A percentile compares a stretch with the other conserved stretches of the same genome.
Conservation (phyloP, 2,888 invertebrate genomes). For the Hyppa rectilinea region DNA sequence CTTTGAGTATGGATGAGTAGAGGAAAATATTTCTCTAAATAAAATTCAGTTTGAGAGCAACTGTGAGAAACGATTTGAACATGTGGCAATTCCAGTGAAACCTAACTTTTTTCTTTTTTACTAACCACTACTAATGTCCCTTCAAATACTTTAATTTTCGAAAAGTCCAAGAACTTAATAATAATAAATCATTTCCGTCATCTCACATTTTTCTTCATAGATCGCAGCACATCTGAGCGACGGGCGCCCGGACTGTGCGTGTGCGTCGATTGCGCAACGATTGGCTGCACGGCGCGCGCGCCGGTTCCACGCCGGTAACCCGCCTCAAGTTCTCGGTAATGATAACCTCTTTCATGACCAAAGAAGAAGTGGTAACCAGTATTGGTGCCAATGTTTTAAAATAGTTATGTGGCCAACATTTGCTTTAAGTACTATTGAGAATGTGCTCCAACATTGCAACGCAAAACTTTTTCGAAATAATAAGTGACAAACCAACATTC, state of each 20-base stretch:
- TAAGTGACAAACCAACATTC: not conserved
- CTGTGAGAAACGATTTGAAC: not conserved
- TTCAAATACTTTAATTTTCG: not conserved
- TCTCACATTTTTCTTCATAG: constrained; percentile 45
- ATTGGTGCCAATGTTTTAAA: constrained; percentile 14
- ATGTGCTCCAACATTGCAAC: not conserved
- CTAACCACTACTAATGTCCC: no score
- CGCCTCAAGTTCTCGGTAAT: constrained; percentile 86
- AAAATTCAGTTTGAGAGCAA: not conserved
- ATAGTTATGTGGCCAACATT: constrained; percentile 1
- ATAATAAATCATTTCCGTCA: constrained; percentile 25
- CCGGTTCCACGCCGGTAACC: constrained; percentile 75
- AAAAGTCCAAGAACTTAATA: constrained; percentile 12
- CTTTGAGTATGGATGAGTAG: not conserved
- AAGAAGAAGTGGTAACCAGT: constrained; percentile 35
- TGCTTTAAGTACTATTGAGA: not conserved
- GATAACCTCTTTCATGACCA: constrained; percentile 81
- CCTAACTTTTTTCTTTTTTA: not conserved
- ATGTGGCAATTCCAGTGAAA: not conserved
- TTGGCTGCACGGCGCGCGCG: constrained; percentile 71
- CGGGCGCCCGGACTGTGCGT: constrained; percentile 61
- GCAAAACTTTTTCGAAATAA: not conserved
- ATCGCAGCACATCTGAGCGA: constrained; percentile 46
- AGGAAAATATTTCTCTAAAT: not conserved
- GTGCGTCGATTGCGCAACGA: constrained; percentile 83